phyloP scores from a whole-genome alignment of 2,888 invertebrate genomes.

The Formica aserva region DNA sequence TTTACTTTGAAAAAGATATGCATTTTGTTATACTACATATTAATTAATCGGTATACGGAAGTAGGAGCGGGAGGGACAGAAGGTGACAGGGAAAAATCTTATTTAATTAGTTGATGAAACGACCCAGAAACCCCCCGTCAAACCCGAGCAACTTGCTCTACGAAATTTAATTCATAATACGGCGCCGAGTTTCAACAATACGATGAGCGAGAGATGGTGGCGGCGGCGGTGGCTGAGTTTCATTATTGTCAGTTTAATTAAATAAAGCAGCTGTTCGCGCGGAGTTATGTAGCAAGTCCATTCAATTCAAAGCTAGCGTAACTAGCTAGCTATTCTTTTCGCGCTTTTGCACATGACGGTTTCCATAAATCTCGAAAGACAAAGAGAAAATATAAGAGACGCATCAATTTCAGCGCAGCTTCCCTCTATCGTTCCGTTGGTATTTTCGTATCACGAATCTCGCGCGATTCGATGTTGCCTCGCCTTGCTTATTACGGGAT shows the following conservation, averaged over 20 bases:
- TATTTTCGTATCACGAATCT: slow-evolving; percentile 28
- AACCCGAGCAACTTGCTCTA: slow-evolving; percentile 52
- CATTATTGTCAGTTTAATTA: slow-evolving; percentile 73
- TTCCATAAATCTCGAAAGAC: slow-evolving; percentile 44
- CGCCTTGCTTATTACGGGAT: slow-evolving; percentile 47
- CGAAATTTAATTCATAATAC: slow-evolving; percentile 75
- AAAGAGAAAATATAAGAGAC: slow-evolving; percentile 12
- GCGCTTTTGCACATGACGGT: slow-evolving; percentile 40
- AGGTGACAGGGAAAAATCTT: slow-evolving; percentile 66
- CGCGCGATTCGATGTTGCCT: slow-evolving; percentile 22
- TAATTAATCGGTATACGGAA: slow-evolving; percentile 14
- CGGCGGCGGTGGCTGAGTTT: slow-evolving; percentile 38
- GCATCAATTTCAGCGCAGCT: slow-evolving; percentile 24
- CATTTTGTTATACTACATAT: not conserved
- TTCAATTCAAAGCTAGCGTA: slow-evolving; percentile 39
- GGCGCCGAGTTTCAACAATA: slow-evolving; percentile 59
- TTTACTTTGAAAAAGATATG: slow-evolving; percentile 7
- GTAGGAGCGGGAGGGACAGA: slow-evolving; percentile 15
- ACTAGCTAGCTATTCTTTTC: slow-evolving; percentile 35
- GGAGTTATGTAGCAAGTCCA: slow-evolving; percentile 56
- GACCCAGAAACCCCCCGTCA: slow-evolving; percentile 67
- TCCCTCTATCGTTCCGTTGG: not conserved
- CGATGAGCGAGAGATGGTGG: slow-evolving; percentile 56
- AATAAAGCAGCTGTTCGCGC: slow-evolving; percentile 73
- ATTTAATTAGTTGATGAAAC: slow-evolving; percentile 77